A percentile compares a stretch with the other conserved stretches of the same genome.
Evolutionary conservation across 2,888 invertebrate genomes (phyloP).

Genomic region (Drosophila pseudotalamancana): DNA sequence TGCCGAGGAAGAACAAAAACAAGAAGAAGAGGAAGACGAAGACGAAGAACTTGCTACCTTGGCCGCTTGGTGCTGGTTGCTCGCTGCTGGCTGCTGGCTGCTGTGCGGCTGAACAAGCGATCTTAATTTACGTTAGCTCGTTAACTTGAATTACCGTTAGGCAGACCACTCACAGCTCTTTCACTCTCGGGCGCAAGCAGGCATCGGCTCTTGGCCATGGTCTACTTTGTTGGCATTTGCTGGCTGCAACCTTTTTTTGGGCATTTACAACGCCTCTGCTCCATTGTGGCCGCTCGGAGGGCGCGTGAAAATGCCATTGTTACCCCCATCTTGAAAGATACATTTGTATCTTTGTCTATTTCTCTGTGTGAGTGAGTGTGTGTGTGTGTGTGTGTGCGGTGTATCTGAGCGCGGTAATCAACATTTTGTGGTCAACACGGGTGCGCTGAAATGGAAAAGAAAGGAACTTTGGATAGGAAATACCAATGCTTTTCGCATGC

Average conservation of each 20-base stretch:
- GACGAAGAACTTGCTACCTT: conserved; percentile 46
- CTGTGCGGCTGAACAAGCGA: conserved; percentile 67
- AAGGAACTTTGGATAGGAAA: conserved; percentile 29
- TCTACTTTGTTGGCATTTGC: conserved; percentile 40
- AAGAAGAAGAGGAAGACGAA: too few species aligned
- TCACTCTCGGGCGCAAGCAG: conserved; percentile 45
- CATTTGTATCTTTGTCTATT: conserved; percentile 28
- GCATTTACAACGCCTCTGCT: conserved; percentile 75
- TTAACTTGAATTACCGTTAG: conserved; percentile 77
- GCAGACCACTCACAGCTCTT: conserved; percentile 46
- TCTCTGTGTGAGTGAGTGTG: not conserved
- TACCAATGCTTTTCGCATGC: conserved; percentile 73
- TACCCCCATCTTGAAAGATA: conserved; percentile 32
- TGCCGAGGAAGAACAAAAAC: too few species aligned
- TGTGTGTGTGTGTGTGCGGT: conserved; percentile 1
- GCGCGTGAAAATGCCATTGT: conserved; percentile 76
- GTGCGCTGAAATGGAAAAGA: conserved; percentile 36
- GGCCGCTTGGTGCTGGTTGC: too few species aligned
- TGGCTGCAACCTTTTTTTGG: conserved; percentile 72
- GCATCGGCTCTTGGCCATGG: conserved; percentile 37
- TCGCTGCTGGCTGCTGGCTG: conserved; percentile 34
- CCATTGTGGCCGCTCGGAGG: conserved; percentile 65
- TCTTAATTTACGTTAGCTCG: conserved; percentile 80
- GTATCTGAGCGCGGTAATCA: conserved; percentile 70
- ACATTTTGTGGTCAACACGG: conserved; percentile 75